phyloP scores from a whole-genome alignment of 1,140 invertebrate species.

The Spodoptera frugiperda region DNA sequence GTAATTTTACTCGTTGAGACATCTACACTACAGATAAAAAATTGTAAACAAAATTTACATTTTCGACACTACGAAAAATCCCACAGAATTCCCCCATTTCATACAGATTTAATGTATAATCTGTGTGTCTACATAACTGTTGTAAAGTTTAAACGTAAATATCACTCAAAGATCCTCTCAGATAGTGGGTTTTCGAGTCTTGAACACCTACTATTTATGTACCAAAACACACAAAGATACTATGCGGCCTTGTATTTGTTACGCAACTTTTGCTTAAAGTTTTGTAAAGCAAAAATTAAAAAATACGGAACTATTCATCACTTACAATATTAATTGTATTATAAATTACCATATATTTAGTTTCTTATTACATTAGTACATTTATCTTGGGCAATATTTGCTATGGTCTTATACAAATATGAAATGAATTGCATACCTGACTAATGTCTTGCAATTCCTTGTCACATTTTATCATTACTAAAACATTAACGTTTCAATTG shows the following conservation, averaged over 20 bases:
- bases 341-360: slow-evolving; percentile 5
- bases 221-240: slow-evolving; percentile 6
- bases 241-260: slow-evolving; percentile 13
- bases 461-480: slow-evolving; percentile 16
- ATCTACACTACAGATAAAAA: slow-evolving; percentile 78
- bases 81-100: slow-evolving; percentile 54
- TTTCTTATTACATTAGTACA: slow-evolving; percentile 16
- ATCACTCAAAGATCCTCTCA: slow-evolving; percentile 38
- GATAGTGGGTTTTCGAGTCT: slow-evolving; percentile 42
- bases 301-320: no score
- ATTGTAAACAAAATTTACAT: slow-evolving; percentile 74
- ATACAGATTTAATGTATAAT: slow-evolving; percentile 55
- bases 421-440: slow-evolving; percentile 11
- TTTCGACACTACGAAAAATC: slow-evolving; percentile 66
- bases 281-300: no score
- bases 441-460: slow-evolving; percentile 14
- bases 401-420: slow-evolving; percentile 23
- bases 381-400: slow-evolving; percentile 25
- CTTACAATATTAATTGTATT: background rate
- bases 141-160: slow-evolving; percentile 52
- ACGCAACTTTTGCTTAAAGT: background rate
- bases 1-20: slow-evolving; percentile 83
- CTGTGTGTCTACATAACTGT: slow-evolving; percentile 51
- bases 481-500: slow-evolving; percentile 26
- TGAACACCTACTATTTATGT: background rate